Conservation (phyloP, 1,140 invertebrate genomes). For the Tribolium castaneum region DNA sequence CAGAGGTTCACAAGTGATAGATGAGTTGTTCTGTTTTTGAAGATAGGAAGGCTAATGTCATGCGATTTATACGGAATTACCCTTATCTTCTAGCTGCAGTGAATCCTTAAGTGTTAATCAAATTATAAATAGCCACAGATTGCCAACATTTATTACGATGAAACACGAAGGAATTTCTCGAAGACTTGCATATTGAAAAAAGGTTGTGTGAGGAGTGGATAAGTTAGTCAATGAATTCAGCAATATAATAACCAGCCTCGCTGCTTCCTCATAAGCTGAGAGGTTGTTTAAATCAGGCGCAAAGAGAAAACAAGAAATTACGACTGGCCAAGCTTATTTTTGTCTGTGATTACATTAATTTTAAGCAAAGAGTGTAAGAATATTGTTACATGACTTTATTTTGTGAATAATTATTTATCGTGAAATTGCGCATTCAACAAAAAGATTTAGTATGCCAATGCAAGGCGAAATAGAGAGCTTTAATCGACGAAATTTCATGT, state of each 20-base stretch:
- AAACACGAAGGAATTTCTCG: neutral
- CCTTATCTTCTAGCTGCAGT: constrained; percentile 19
- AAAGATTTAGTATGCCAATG: constrained; percentile 21
- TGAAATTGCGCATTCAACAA: neutral
- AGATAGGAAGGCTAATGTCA: constrained; percentile 14
- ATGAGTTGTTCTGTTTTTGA: constrained; percentile 38
- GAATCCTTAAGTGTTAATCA: constrained; percentile 30
- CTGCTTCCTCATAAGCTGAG: constrained; percentile 16
- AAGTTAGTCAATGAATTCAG: constrained; percentile 52
- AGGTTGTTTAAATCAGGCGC: neutral
- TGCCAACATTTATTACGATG: neutral
- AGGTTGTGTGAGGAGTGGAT: constrained; percentile 44
- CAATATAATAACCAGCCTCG: constrained; percentile 43
- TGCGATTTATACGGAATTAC: constrained; percentile 29
- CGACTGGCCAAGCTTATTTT: constrained; percentile 59
- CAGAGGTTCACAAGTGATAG: constrained; percentile 33
- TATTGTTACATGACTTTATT: constrained; percentile 28
- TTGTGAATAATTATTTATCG: constrained; percentile 15
- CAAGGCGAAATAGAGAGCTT: constrained; percentile 12
- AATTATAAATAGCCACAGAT: constrained; percentile 31
- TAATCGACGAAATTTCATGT: neutral
- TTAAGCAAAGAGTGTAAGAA: constrained; percentile 50
- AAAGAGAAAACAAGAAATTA: constrained; percentile 37
- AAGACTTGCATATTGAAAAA: constrained; percentile 13
- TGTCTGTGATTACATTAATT: constrained; percentile 60